Conservation (phyloP, 2,797 vertebrate species). For the Danionella dracula region DNA sequence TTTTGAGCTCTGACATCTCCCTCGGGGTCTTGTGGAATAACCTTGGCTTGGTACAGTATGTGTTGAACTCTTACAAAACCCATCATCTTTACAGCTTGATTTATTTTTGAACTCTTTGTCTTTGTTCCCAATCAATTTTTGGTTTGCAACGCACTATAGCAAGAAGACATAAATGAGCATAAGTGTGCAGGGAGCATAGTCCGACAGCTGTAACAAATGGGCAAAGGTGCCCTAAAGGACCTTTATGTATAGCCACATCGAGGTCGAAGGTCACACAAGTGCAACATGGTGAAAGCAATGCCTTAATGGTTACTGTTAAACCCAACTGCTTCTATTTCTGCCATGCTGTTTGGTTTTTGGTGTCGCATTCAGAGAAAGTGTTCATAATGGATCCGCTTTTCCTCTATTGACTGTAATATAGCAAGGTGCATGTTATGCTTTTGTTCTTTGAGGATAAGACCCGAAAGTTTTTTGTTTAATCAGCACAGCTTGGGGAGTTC, state of each 20-base stretch:
- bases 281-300: not conserved
- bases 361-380: slow-evolving; percentile 9
- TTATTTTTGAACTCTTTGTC: not conserved
- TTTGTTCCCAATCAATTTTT: slow-evolving; percentile 3
- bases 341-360: slow-evolving; percentile 1
- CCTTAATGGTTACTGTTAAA: not conserved
- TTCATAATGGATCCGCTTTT: not conserved
- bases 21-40: slow-evolving; percentile 14
- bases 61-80: slow-evolving; percentile 29
- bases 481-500: slow-evolving; percentile 61
- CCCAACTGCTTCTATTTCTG: slow-evolving; percentile 11
- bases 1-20: slow-evolving; percentile 11
- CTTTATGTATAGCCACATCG: slow-evolving; percentile 29
- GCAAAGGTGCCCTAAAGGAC: not conserved
- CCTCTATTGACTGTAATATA: not conserved
- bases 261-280: slow-evolving; percentile 24
- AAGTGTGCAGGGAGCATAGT: slow-evolving; percentile 6
- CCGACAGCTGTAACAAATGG: slow-evolving; percentile 12
- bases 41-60: slow-evolving; percentile 26
- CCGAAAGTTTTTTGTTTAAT: slow-evolving; percentile 72
- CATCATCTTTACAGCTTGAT: slow-evolving; percentile 22
- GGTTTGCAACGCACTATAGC: not conserved
- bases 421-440: not conserved
- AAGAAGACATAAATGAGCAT: slow-evolving; percentile 4
- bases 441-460: slow-evolving; percentile 56